Percentiles rank a stretch among this genome's conserved stretches.
phyloP scores from a whole-genome alignment of 2,797 vertebrate species.

The Alectoris magna region DNA sequence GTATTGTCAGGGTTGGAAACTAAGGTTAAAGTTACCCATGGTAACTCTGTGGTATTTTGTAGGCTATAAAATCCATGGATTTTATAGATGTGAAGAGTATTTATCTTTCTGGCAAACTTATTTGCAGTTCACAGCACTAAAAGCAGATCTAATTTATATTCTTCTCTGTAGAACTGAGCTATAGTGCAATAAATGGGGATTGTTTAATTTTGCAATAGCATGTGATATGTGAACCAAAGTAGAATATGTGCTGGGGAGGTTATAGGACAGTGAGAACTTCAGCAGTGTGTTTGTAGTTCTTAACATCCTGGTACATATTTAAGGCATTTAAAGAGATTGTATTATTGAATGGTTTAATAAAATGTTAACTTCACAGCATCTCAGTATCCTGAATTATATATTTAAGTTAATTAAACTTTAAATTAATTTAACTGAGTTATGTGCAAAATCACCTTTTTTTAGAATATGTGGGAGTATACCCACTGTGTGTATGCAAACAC shows the following conservation, averaged over 20 bases:
- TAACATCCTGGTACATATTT: neutral
- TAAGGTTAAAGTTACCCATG: neutral
- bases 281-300: neutral
- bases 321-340: neutral
- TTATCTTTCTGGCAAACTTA: neutral
- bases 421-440: neutral
- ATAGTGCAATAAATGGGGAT: neutral
- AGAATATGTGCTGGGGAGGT: neutral
- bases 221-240: neutral
- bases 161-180: neutral
- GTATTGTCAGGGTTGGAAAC: rapidly evolving
- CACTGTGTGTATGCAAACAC: neutral
- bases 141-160: neutral
- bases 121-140: neutral
- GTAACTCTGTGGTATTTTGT: neutral
- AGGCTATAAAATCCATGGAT: too few species aligned
- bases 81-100: neutral
- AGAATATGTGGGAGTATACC: neutral
- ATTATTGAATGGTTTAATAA: neutral
- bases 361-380: neutral
- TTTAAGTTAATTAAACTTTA: neutral
- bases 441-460: neutral
- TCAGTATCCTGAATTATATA: neutral
- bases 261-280: neutral
- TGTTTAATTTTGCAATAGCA: neutral